Percentiles rank a stretch among this genome's conserved stretches.
These are phyloP conservation scores for Bergia puertoricense DNA, from an alignment of 92 coral and sea anemone genomes.

Conservation along the genomic window DNA sequence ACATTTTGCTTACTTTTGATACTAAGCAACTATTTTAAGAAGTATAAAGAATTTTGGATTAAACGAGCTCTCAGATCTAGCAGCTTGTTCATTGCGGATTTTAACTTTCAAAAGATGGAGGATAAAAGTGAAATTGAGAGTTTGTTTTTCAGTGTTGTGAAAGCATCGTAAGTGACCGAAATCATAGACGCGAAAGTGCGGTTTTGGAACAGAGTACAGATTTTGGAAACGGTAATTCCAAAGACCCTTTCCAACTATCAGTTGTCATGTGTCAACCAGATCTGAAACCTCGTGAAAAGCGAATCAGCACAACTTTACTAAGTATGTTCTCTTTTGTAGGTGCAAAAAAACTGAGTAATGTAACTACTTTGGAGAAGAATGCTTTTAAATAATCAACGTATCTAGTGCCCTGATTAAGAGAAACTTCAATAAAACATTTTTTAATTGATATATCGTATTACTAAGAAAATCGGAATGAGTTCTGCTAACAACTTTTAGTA, in stretches of 20 bases:
- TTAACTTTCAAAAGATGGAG: neutral
- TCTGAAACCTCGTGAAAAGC: neutral
- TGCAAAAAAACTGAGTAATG: neutral
- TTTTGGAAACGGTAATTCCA: neutral
- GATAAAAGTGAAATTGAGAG: neutral
- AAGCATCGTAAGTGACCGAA: neutral
- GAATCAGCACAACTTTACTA: neutral
- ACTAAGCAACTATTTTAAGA: too few species aligned
- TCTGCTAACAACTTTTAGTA: neutral
- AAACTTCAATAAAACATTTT: neutral
- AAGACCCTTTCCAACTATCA: neutral
- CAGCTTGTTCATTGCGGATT: too few species aligned
- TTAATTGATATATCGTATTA: slow-evolving; percentile 20
- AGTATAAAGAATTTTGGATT: too few species aligned
- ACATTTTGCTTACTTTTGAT: too few species aligned
- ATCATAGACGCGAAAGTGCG: neutral
- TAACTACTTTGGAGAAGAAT: neutral
- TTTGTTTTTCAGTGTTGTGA: too few species aligned
- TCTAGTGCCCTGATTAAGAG: neutral
- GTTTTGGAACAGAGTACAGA: neutral
- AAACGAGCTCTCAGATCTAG: too few species aligned
- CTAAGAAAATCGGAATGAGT: neutral
- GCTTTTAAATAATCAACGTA: slow-evolving; percentile 16
- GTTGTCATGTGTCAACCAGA: neutral
- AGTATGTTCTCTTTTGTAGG: neutral